Conservation (phyloP, 2,888 invertebrate genomes). For the Aphodius granarius region DNA sequence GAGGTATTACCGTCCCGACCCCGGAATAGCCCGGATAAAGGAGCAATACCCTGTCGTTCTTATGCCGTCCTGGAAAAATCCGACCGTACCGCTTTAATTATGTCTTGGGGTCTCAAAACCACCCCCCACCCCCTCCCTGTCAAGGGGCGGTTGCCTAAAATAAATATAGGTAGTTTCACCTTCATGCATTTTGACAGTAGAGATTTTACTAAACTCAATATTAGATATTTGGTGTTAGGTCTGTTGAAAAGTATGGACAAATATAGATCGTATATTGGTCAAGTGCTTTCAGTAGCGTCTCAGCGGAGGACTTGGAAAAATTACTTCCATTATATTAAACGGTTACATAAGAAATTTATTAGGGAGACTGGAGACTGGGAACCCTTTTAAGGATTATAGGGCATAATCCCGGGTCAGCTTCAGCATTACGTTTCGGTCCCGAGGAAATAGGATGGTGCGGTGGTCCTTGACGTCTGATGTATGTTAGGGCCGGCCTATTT, state of each 20-base stretch:
- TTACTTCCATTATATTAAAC: conserved; percentile 21
- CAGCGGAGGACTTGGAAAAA: background rate
- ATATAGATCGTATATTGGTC: background rate
- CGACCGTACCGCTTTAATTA: conserved; percentile 40
- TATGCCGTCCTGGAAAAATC: conserved; percentile 38
- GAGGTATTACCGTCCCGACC: conserved; percentile 54
- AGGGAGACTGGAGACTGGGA: conserved; percentile 19
- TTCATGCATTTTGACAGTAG: no score
- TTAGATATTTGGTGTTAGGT: no score
- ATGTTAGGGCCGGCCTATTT: conserved; percentile 50
- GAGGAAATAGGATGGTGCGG: conserved; percentile 51
- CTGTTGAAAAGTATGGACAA: background rate
- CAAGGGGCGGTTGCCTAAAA: background rate
- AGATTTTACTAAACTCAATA: background rate
- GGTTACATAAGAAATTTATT: conserved; percentile 26
- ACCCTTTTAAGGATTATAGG: conserved; percentile 29
- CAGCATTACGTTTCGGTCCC: conserved; percentile 45
- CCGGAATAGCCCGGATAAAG: conserved; percentile 51
- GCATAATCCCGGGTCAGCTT: conserved; percentile 29
- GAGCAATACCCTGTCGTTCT: conserved; percentile 40
- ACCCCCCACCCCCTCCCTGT: conserved; percentile 5
- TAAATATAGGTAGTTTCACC: background rate
- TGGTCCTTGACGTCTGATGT: conserved; percentile 48
- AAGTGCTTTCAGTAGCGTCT: background rate
- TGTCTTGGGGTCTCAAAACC: conserved; percentile 23